Conservation (phyloP, 2,888 invertebrate genomes). For the Meloe dianella region DNA sequence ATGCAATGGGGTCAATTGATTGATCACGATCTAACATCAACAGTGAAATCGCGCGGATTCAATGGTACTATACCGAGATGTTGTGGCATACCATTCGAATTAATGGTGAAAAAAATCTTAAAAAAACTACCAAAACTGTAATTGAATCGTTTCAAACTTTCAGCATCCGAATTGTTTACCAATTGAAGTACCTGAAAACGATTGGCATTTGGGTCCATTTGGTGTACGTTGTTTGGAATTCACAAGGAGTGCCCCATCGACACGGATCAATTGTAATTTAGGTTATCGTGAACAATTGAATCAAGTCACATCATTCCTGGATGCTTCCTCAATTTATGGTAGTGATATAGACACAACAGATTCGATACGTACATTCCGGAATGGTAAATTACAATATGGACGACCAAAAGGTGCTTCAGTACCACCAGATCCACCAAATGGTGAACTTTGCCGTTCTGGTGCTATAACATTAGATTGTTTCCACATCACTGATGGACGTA, state of each 20-base stretch:
- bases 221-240: conserved; percentile 83
- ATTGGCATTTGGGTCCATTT: conserved; percentile 74
- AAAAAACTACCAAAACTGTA: not conserved
- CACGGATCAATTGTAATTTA: conserved; percentile 77
- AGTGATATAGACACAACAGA: conserved; percentile 76
- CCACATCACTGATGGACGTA: conserved; percentile 77
- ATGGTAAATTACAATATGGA: conserved; percentile 64
- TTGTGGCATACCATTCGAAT: conserved; percentile 69
- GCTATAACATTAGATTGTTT: conserved; percentile 78
- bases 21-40: conserved; percentile 86
- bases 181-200: conserved; percentile 74
- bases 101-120: conserved; percentile 65
- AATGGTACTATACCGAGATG: conserved; percentile 81
- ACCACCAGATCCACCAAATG: conserved; percentile 62
- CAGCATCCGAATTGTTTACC: conserved; percentile 88
- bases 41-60: conserved; percentile 77
- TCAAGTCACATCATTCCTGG: conserved; percentile 82
- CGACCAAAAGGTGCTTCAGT: conserved; percentile 63
- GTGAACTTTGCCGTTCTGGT: conserved; percentile 74
- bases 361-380: conserved; percentile 75
- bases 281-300: conserved; percentile 87
- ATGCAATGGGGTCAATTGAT: conserved; percentile 94
- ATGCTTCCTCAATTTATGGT: conserved; percentile 83
- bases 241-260: conserved; percentile 80
- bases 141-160: conserved; percentile 40